Base-by-base conservation (phyloP, 1,140 invertebrate genomes). In the Arion vulgaris region DNA sequence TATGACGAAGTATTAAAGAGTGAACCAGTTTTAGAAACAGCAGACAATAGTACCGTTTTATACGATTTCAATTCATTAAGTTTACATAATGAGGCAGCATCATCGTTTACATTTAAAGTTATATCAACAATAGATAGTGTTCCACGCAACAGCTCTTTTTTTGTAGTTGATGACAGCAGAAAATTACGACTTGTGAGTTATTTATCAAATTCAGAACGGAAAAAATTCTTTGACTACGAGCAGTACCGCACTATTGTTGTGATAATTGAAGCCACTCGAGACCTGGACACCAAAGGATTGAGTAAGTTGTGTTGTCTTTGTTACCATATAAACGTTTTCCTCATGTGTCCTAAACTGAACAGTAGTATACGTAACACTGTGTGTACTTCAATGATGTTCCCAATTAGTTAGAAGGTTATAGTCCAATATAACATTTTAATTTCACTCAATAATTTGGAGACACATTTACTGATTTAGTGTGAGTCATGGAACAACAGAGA, bases 1-100 rank as follows among this genome's bases (percentile, higher is more conserved):
- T 66, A 66, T 23, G 62, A 28, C n/a, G 28, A 66, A 66, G 23
- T 57, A 4, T 13, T 32, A 66, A 66, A 0, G 19, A 32, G n/a
- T 66, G 62, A 66, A 7, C 66, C 78, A 38, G 26, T 81, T 9
- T 49, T 49, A 68, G 80, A 81, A 74, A 74, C 73, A 39, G 51
- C 26, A 7, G 7, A 38, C n/a, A 23, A 13, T n/a, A 38, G n/a
- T 19, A 36, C 41, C 5, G 36, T 73, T 57, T 38, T 81, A 71
- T 81, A 51, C 69, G 80, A 81, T 73, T 62, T 81, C n/a, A 81
- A 81, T 74, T 73, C 80, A 36, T 36, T 81, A 28, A 32, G 19
- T 17, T 38, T 81, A 1, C 45, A 57, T 13, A 45, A 39, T 32
- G 26, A 81, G 28, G n/a, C 36, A 28, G 71, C 80, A 34, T 49